A percentile compares a stretch with the other conserved stretches of the same genome.
These are phyloP conservation scores for Piaya cayana DNA, from an alignment of 2,113 vertebrate genomes.

Conservation along the genomic window DNA sequence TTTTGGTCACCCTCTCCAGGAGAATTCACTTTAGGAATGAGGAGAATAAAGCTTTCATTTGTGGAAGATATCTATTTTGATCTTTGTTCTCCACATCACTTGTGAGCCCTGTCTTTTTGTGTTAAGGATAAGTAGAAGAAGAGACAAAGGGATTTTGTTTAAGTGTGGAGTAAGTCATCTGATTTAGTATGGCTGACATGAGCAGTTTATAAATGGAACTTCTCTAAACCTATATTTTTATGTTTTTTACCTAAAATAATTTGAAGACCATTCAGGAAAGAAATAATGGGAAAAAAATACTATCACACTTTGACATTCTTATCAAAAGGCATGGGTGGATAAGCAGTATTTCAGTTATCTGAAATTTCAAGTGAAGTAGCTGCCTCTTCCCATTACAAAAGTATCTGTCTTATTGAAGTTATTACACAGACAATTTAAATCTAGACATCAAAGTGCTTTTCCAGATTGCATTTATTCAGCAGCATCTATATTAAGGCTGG, in stretches of 20 bases:
- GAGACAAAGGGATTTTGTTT: neutral
- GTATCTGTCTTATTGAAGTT: neutral
- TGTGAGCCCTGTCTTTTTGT: neutral
- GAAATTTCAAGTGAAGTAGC: neutral
- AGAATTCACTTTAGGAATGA: neutral
- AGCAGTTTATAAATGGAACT: slow-evolving; percentile 4
- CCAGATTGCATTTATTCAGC: neutral
- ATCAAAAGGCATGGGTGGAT: neutral
- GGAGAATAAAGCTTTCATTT: neutral
- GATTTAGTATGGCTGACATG: neutral
- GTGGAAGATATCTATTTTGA: neutral
- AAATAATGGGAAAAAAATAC: neutral
- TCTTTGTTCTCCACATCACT: neutral
- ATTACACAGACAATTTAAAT: neutral
- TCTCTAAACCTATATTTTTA: neutral
- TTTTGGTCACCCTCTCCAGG: neutral
- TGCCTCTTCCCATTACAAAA: neutral
- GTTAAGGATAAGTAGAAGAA: slow-evolving; percentile 3
- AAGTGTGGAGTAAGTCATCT: neutral
- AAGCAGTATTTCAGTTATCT: neutral
- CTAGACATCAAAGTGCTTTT: neutral
- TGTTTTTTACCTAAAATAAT: neutral
- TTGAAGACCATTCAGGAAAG: neutral
- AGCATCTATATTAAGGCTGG: neutral
- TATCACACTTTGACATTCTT: neutral